Evolutionary conservation across 2,113 vertebrate genomes (phyloP).

Genomic region (Brachyhypopomus gauderio): DNA sequence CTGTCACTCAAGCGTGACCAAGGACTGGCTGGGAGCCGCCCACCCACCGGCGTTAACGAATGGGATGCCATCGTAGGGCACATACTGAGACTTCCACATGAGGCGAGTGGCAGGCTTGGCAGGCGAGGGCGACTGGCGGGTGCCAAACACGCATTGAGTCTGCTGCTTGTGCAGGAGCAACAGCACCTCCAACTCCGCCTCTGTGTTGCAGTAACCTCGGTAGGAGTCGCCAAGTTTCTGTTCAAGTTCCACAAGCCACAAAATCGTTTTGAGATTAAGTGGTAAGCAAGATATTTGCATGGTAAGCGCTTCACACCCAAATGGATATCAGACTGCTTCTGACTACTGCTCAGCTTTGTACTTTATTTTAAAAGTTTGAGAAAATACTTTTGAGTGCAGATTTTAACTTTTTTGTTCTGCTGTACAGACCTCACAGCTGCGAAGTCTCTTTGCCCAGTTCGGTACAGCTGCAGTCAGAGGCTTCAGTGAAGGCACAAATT

Average conservation of each 20-base stretch:
- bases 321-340: neutral
- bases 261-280: constrained; percentile 1
- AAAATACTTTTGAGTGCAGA: neutral
- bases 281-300: neutral
- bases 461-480: constrained; percentile 75
- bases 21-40: neutral
- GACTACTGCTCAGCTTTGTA: too few species aligned
- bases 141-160: constrained; percentile 82
- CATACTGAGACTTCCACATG: constrained; percentile 89
- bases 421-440: constrained; percentile 77
- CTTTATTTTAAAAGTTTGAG: too few species aligned
- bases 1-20: too few species aligned
- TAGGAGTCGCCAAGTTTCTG: constrained; percentile 88
- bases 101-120: constrained; percentile 82
- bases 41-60: constrained; percentile 86
- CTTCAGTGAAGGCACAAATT: constrained; percentile 70
- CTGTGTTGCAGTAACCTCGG: constrained; percentile 81
- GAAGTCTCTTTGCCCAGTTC: constrained; percentile 77
- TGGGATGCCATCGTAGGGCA: constrained; percentile 84
- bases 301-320: neutral
- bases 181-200: constrained; percentile 80
- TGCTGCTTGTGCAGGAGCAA: constrained; percentile 83
- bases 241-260: constrained; percentile 37
- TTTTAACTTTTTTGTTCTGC: neutral
- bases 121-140: constrained; percentile 82